Evolutionary conservation across 2,797 vertebrate species (phyloP).

Genomic region (Lates japonicus): DNA sequence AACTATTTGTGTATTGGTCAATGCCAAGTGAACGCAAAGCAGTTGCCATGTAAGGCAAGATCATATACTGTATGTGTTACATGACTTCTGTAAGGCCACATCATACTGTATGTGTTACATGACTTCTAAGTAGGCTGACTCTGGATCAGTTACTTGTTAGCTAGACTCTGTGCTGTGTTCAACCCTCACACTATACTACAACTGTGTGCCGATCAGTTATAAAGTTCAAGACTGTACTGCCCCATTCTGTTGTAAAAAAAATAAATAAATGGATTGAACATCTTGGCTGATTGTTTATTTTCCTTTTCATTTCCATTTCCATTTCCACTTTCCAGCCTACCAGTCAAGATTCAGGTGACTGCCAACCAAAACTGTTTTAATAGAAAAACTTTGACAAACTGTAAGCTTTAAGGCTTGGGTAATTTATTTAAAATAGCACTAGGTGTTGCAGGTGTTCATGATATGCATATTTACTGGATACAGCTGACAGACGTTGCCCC

Average conservation of each 20-base stretch:
- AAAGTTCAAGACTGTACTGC: conserved; percentile 74
- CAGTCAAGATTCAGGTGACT: background rate
- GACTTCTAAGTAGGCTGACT: conserved; percentile 64
- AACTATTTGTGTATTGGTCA: conserved; percentile 60
- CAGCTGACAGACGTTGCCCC: background rate
- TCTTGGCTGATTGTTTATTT: conserved; percentile 13
- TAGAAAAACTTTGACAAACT: background rate
- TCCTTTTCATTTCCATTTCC: background rate
- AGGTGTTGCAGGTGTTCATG: conserved; percentile 37
- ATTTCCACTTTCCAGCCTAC: no score
- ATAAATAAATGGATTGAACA: conserved; percentile 78
- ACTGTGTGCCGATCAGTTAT: conserved; percentile 71
- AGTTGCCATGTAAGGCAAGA: conserved; percentile 61
- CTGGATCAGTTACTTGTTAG: conserved; percentile 70
- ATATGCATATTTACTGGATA: conserved; percentile 40
- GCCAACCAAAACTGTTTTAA: background rate
- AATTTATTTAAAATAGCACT: conserved; percentile 66
- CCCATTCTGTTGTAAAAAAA: conserved; percentile 72
- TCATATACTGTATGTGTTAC: conserved; percentile 54
- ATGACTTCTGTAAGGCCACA: conserved; percentile 62
- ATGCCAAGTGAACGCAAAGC: conserved; percentile 67
- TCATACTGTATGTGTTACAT: conserved; percentile 59
- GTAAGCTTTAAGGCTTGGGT: conserved; percentile 17
- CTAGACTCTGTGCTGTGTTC: conserved; percentile 73
- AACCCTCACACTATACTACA: conserved; percentile 67